Evolutionary conservation across 2,888 invertebrate species (phyloP).

Genomic region (Acholoe squamosa): DNA sequence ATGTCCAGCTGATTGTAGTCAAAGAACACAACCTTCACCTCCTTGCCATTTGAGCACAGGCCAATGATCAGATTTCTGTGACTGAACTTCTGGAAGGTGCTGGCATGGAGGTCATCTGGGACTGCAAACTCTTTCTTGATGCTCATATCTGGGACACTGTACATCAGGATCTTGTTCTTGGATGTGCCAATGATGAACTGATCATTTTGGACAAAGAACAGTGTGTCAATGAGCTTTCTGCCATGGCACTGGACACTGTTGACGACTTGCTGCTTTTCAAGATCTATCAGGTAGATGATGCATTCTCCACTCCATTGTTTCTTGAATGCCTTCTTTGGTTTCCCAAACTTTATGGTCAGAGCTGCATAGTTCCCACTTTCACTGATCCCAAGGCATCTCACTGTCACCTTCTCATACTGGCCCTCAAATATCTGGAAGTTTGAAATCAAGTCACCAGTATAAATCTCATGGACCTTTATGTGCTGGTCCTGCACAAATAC

Average conservation of each 20-base stretch:
- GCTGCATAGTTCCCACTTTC: slow-evolving; percentile 58
- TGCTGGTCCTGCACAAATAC: slow-evolving; percentile 41
- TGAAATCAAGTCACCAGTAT: slow-evolving; percentile 64
- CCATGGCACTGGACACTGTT: neutral
- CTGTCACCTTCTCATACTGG: slow-evolving; percentile 62
- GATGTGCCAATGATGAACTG: slow-evolving; percentile 59
- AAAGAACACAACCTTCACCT: slow-evolving; percentile 38
- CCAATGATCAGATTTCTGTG: slow-evolving; percentile 3
- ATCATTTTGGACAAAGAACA: slow-evolving; percentile 67
- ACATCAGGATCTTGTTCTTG: slow-evolving; percentile 61
- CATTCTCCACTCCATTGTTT: slow-evolving; percentile 47
- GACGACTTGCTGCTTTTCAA: neutral
- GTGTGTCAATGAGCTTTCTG: slow-evolving; percentile 59
- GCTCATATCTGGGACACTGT: slow-evolving; percentile 44
- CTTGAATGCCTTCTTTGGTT: slow-evolving; percentile 40
- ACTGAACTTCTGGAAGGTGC: slow-evolving; percentile 4
- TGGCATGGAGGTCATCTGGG: neutral
- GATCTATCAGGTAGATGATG: slow-evolving; percentile 62
- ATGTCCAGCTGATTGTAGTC: slow-evolving; percentile 16
- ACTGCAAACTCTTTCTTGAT: neutral
- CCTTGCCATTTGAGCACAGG: neutral
- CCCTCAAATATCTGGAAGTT: neutral
- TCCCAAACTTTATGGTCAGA: slow-evolving; percentile 50
- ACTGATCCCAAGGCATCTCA: slow-evolving; percentile 62
- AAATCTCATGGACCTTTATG: slow-evolving; percentile 64